Evolutionary conservation across 2,113 vertebrate species (phyloP).

Genomic region (Atractosteus spatula): DNA sequence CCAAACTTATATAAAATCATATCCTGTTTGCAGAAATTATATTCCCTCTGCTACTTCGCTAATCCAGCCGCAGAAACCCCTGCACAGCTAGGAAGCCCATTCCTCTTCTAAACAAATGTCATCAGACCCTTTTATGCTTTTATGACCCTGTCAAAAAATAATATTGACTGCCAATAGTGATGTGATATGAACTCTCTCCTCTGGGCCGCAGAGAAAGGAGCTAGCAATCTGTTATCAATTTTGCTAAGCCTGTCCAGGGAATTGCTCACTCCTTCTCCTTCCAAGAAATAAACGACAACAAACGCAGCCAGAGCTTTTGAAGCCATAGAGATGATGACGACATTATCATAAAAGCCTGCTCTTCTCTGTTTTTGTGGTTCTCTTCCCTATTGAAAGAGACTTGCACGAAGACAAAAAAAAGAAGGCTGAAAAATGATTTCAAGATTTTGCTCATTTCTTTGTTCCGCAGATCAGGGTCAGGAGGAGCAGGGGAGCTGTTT

Average conservation of each 20-base stretch:
- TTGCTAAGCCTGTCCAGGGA: slow-evolving; percentile 74
- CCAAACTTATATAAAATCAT: slow-evolving; percentile 76
- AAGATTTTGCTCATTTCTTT: slow-evolving; percentile 48
- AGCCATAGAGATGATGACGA: slow-evolving; percentile 70
- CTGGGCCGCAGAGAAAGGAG: slow-evolving; percentile 65
- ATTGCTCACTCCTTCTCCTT: slow-evolving; percentile 69
- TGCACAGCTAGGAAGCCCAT: slow-evolving; percentile 70
- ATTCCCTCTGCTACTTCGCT: slow-evolving; percentile 67
- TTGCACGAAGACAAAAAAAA: slow-evolving; percentile 31
- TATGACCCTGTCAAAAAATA: slow-evolving; percentile 74
- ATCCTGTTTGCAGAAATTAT: slow-evolving; percentile 77
- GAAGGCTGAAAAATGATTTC: slow-evolving; percentile 65
- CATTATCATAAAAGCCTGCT: slow-evolving; percentile 74
- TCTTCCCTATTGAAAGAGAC: slow-evolving; percentile 61
- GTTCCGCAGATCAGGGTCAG: slow-evolving; percentile 66
- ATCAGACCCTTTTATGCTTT: slow-evolving; percentile 74
- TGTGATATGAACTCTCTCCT: slow-evolving; percentile 72
- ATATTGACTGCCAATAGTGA: slow-evolving; percentile 77
- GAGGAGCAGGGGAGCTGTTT: slow-evolving; percentile 57
- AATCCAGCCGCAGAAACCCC: slow-evolving; percentile 67
- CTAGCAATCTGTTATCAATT: slow-evolving; percentile 85
- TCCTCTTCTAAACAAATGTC: slow-evolving; percentile 78
- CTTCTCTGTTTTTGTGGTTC: slow-evolving; percentile 66
- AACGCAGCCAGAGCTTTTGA: slow-evolving; percentile 80
- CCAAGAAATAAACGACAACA: slow-evolving; percentile 91